Evolutionary conservation across 2,113 vertebrate genomes (phyloP).

Genomic region (Upupa epops): DNA sequence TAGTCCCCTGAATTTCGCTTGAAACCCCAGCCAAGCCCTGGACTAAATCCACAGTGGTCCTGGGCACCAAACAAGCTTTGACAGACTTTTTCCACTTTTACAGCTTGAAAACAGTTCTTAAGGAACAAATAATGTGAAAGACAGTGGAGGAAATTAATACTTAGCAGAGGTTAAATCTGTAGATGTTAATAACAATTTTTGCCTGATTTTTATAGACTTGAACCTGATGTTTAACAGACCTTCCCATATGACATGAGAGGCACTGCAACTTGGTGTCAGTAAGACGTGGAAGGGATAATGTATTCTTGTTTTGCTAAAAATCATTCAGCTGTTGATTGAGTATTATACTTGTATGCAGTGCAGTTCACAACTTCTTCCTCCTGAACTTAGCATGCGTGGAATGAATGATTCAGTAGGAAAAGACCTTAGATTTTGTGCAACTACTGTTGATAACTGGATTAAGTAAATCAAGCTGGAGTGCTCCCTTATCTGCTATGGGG

Average conservation of each 20-base stretch:
- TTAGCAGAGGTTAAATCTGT: neutral
- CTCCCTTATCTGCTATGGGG: neutral
- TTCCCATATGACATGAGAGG: neutral
- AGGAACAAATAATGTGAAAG: neutral
- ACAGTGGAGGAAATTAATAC: neutral
- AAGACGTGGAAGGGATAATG: neutral
- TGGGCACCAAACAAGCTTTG: neutral
- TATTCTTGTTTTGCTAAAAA: neutral
- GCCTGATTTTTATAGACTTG: neutral
- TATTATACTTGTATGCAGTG: neutral
- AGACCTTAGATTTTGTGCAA: neutral
- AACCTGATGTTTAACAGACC: neutral
- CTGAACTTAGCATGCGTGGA: neutral
- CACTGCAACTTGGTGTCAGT: neutral
- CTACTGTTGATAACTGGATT: neutral
- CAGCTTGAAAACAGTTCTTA: neutral
- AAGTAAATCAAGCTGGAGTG: neutral
- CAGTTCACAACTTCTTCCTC: neutral
- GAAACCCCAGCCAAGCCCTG: too few species aligned
- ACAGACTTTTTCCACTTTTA: too few species aligned
- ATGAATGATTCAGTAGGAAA: neutral
- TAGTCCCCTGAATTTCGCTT: too few species aligned
- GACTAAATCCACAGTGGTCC: neutral
- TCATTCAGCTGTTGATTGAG: neutral
- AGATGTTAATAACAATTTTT: neutral